Evolutionary conservation across 2,113 vertebrate species (phyloP), one percentile per base, ranked within the genome.

Genomic region (Nestor notabilis): DNA sequence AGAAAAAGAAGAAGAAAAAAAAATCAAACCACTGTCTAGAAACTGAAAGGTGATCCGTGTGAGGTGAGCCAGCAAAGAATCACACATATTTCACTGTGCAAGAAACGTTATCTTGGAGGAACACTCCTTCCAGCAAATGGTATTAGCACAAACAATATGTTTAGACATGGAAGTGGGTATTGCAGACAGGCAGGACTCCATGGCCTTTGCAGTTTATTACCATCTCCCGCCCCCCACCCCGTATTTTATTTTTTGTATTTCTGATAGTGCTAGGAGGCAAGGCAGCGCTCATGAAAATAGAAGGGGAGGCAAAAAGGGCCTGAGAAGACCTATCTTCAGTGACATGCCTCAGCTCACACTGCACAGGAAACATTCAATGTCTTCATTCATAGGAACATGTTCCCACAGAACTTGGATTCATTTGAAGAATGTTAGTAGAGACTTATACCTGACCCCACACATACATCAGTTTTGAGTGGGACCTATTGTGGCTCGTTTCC

Each of bases 71-170:
- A 92, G 83, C 4, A 10, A 84, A 90, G 19, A 95, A 21, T 19
- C 60, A 29, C 2, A 9, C 47, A 78, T 82, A 93, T 95, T 95
- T 95, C 86, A 95, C 77, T 29, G 35, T 53, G 61, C 46, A 90
- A 87, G n/a, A 94, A 82, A 82, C 76, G 47, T 92, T 93, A 84
- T 93, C 83, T 94, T 90, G 56, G 61, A 92, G 80, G 61, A 93
- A 65, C 80, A 82, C 47, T 84, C 72, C 80, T 95, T 84, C 74
- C 82, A 96, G 93, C 74, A 78, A 96, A 83, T 60, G 60, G 61
- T 39, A 71, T 92, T 93, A 93, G 61, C 86, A 78, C 92, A 80
- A 93, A 56, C 65, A 76, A 87, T 94, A 79, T 72, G 39, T 78
- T 96, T 81, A 71, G 74, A 76, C 61, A 46, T 35, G 49, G 69